Conservation (phyloP, 92 coral and sea anemone species). For the Umimayanthus chanpuru region DNA sequence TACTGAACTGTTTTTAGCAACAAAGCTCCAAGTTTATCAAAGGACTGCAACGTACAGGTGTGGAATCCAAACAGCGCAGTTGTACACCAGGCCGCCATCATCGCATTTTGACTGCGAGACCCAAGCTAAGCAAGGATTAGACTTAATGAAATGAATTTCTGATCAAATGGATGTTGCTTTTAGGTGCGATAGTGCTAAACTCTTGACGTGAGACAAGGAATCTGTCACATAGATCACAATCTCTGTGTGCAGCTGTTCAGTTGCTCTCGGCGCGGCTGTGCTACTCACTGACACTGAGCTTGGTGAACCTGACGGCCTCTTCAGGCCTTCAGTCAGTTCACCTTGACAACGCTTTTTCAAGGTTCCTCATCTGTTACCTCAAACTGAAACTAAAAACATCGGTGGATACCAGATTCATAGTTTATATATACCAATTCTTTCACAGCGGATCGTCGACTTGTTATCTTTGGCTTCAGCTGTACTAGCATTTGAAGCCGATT, state of each 20-base stretch:
- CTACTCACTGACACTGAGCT: background rate
- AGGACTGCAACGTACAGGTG: background rate
- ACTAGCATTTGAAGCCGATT: background rate
- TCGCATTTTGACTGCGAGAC: no score
- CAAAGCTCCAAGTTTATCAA: background rate
- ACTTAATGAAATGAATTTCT: no score
- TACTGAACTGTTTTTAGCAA: background rate
- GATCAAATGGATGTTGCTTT: no score
- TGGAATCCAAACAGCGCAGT: no score
- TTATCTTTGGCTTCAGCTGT: background rate
- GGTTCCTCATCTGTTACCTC: no score
- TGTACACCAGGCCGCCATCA: no score
- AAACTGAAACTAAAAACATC: background rate
- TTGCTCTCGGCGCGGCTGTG: no score
- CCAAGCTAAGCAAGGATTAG: no score
- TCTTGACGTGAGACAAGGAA: background rate
- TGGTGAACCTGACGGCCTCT: background rate
- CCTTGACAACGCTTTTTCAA: constrained; percentile 8
- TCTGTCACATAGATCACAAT: background rate
- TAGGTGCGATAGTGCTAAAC: background rate
- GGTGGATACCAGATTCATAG: background rate
- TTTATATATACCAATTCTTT: no score
- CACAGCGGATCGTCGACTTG: background rate
- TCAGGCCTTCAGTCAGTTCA: no score
- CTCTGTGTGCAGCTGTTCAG: background rate